Conservation (phyloP, 53 echinoderm and acorn worm species). For the Paracentrotus lividus region DNA sequence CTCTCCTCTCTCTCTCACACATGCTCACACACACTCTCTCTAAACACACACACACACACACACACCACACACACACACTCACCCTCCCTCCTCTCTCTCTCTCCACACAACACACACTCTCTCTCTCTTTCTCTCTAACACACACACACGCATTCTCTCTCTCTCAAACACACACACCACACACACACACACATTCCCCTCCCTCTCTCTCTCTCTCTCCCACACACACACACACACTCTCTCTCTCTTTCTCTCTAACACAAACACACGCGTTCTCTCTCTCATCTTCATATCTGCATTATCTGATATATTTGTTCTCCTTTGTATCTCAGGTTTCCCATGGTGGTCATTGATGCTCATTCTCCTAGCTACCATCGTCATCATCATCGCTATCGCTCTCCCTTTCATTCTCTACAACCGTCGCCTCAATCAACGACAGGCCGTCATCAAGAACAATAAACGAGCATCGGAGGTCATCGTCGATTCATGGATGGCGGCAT, state of each 20-base stretch:
- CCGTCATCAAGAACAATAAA: slow-evolving; percentile 30
- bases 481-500: slow-evolving; percentile 53
- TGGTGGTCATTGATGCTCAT: slow-evolving; percentile 58
- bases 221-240: not conserved
- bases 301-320: not conserved
- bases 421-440: not conserved
- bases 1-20: too few species aligned
- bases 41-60: not conserved
- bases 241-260: too few species aligned
- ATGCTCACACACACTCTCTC: too few species aligned
- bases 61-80: too few species aligned
- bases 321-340: slow-evolving; percentile 9
- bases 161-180: too few species aligned
- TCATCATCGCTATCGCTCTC: slow-evolving; percentile 53
- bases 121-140: not conserved
- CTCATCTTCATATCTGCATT: not conserved
- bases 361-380: slow-evolving; percentile 46
- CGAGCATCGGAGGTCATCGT: slow-evolving; percentile 64
- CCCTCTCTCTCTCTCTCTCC: too few species aligned
- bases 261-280: not conserved
- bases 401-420: slow-evolving; percentile 57
- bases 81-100: not conserved
- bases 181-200: too few species aligned
- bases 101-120: not conserved
- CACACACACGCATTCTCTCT: too few species aligned